phyloP scores from a whole-genome alignment of 2,113 vertebrate genomes.

The Cervus canadensis region DNA sequence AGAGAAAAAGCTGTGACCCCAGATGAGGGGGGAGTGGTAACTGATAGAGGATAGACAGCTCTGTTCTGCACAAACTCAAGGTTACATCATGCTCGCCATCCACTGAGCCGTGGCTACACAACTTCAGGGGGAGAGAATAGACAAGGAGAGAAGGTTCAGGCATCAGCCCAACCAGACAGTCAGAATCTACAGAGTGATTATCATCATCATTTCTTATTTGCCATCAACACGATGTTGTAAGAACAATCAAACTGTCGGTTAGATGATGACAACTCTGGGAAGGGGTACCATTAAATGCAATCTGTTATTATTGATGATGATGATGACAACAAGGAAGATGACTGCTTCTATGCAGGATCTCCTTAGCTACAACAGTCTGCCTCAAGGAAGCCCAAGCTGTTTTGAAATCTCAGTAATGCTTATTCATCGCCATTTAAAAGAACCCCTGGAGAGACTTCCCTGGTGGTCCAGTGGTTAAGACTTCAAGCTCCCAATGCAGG shows the following conservation, averaged over 20 bases:
- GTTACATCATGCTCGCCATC: not conserved
- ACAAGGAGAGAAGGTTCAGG: not conserved
- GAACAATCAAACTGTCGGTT: not conserved
- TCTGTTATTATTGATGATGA: not conserved
- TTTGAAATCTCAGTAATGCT: not conserved
- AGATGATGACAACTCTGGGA: not conserved
- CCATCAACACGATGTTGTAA: slow-evolving; percentile 11
- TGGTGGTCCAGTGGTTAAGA: not conserved
- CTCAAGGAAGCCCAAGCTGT: not conserved
- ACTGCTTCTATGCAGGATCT: not conserved
- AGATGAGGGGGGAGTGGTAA: not conserved
- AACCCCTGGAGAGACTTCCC: not conserved
- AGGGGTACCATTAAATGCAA: not conserved
- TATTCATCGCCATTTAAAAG: not conserved
- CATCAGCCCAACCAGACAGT: not conserved
- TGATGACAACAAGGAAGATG: not conserved
- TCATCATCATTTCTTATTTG: not conserved
- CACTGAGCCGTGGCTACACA: not conserved
- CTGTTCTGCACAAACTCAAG: not conserved
- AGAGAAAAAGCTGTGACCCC: not conserved
- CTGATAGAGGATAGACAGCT: not conserved
- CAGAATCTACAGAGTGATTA: not conserved
- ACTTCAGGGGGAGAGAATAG: not conserved
- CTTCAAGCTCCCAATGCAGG: not conserved
- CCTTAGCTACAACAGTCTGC: not conserved